Evolutionary conservation across 1,140 invertebrate genomes (phyloP).

Genomic region (fruit fly (Drosophila melanogaster)): DNA sequence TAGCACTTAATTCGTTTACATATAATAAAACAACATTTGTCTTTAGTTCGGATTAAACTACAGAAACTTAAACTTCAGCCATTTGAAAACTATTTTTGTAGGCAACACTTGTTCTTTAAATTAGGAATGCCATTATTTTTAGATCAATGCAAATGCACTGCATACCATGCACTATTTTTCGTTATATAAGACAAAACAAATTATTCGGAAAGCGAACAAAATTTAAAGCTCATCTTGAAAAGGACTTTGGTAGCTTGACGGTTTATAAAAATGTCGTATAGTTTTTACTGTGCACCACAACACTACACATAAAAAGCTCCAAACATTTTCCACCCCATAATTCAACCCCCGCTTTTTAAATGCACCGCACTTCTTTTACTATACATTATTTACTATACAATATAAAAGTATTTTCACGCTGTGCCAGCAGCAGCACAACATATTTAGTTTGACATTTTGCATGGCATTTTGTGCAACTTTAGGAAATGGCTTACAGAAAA

Average conservation of each 20-base stretch:
- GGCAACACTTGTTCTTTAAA: too few relatives aligned
- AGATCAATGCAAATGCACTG: too few relatives aligned
- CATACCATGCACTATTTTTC: too few relatives aligned
- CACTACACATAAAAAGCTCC: slow-evolving; percentile 18
- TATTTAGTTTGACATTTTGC: slow-evolving; percentile 48
- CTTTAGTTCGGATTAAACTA: neutral
- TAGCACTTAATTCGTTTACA: neutral
- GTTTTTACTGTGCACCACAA: slow-evolving; percentile 19
- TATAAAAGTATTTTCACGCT: slow-evolving; percentile 39
- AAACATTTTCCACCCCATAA: slow-evolving; percentile 7
- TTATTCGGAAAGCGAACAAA: neutral
- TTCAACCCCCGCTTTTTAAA: slow-evolving; percentile 13
- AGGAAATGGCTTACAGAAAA: slow-evolving; percentile 11
- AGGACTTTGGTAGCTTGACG: neutral
- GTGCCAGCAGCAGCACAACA: slow-evolving; percentile 23
- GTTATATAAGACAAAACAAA: neutral
- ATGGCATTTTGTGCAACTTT: slow-evolving; percentile 43
- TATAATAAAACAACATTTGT: too few relatives aligned
- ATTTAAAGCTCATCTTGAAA: neutral
- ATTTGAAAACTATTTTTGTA: neutral
- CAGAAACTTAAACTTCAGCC: neutral
- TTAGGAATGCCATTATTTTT: too few relatives aligned
- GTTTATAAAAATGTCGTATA: slow-evolving; percentile 2
- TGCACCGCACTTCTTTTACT: slow-evolving; percentile 11
- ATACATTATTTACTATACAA: slow-evolving; percentile 17